These are phyloP conservation scores for Phrynosoma blainvillii DNA, from an alignment of 2,113 vertebrate species.

Conservation along the genomic window DNA sequence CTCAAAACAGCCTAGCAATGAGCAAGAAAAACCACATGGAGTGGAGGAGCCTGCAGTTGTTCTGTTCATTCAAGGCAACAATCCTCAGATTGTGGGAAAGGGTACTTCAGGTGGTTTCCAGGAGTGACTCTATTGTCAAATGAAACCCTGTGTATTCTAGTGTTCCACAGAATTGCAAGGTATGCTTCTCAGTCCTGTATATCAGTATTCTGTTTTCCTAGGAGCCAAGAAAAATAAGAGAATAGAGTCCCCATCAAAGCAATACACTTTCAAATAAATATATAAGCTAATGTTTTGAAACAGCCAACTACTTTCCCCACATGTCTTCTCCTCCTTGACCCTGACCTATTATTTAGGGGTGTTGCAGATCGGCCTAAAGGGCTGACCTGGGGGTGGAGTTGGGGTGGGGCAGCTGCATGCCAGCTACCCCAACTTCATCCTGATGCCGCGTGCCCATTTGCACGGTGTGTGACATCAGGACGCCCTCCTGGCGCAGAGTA, in stretches of 20 bases:
- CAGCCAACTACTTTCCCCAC: conserved; percentile 29
- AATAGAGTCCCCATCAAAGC: conserved; percentile 51
- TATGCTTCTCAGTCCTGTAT: conserved; percentile 61
- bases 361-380: too few relatives aligned
- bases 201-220: conserved; percentile 63
- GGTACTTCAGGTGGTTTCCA: background rate
- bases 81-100: background rate
- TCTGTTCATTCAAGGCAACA: background rate
- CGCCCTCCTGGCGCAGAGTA: too few relatives aligned
- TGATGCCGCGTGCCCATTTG: too few relatives aligned
- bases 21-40: conserved; percentile 2
- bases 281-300: conserved; percentile 55
- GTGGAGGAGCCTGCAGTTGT: background rate
- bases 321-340: conserved; percentile 42
- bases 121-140: background rate
- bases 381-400: too few relatives aligned
- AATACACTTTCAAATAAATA: conserved; percentile 53
- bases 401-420: too few relatives aligned
- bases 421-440: too few relatives aligned
- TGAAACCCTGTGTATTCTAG: background rate
- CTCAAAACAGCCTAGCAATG: background rate
- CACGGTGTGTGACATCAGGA: too few relatives aligned
- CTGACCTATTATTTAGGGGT: conserved; percentile 19
- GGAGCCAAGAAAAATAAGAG: conserved; percentile 57
- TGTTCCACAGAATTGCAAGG: conserved; percentile 49